phyloP scores from a whole-genome alignment of 2,888 invertebrate genomes.

The Trissonchulus latispiculum region DNA sequence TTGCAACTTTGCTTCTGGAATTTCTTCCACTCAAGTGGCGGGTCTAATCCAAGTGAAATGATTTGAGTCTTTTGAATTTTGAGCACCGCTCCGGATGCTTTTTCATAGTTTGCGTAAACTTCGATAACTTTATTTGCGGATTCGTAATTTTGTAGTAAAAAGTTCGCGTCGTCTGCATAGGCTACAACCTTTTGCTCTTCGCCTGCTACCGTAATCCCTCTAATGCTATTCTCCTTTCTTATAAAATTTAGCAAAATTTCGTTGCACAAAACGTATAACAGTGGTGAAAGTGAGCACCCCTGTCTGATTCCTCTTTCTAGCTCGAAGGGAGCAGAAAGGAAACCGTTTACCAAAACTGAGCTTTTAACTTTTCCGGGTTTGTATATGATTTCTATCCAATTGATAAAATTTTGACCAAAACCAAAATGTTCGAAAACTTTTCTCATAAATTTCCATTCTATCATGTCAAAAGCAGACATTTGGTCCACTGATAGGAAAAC shows the following conservation, averaged over 20 bases:
- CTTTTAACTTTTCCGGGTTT: neutral
- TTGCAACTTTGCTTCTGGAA: too few relatives aligned
- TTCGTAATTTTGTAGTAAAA: neutral
- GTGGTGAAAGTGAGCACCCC: neutral
- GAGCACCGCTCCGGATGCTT: neutral
- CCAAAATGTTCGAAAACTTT: neutral
- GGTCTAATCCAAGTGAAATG: too few relatives aligned
- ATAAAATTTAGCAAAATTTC: neutral
- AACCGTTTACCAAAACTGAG: neutral
- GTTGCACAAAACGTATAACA: neutral
- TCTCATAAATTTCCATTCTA: neutral
- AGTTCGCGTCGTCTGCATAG: constrained; percentile 13
- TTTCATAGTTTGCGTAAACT: neutral
- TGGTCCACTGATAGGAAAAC: neutral
- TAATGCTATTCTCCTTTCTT: neutral
- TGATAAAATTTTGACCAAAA: neutral
- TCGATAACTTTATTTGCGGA: neutral
- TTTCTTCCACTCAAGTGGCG: too few relatives aligned
- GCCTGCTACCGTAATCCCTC: neutral
- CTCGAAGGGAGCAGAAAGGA: neutral
- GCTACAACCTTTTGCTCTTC: neutral
- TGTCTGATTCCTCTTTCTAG: constrained; percentile 1
- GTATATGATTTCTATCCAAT: neutral
- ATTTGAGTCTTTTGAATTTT: constrained; percentile 4
- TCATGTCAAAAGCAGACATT: neutral